Percentiles rank a stretch among this genome's conserved stretches.
These are phyloP conservation scores for Yasuhikotakia modesta DNA, from an alignment of 2,797 vertebrate species.

Conservation along the genomic window DNA sequence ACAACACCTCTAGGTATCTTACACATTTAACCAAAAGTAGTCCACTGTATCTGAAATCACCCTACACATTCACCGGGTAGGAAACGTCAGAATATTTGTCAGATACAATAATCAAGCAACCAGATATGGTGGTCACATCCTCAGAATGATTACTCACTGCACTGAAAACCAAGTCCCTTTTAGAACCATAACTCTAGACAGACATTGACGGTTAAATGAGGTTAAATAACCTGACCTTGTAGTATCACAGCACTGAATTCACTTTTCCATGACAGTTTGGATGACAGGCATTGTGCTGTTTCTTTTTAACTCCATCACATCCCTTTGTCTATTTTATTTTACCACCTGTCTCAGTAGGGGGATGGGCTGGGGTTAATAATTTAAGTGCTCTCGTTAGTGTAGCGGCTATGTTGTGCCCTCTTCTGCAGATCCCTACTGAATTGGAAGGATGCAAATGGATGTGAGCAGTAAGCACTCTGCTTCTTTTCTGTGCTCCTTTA, in stretches of 20 bases:
- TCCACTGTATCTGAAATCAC: not conserved
- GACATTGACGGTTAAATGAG: constrained; percentile 45
- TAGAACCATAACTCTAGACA: constrained; percentile 34
- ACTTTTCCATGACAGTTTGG: constrained; percentile 58
- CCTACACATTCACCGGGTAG: not conserved
- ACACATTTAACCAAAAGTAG: too few species aligned
- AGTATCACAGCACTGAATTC: constrained; percentile 65
- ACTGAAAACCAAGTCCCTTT: not conserved
- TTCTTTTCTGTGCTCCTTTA: constrained; percentile 15
- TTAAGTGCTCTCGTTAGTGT: constrained; percentile 56
- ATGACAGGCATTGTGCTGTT: constrained; percentile 62
- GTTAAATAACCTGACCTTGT: constrained; percentile 75
- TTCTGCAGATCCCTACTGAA: constrained; percentile 41
- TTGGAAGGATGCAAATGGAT: constrained; percentile 49
- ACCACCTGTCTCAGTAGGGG: constrained; percentile 53
- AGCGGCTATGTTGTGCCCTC: constrained; percentile 46
- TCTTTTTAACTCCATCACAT: constrained; percentile 47
- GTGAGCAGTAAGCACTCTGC: not conserved
- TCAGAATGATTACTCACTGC: not conserved
- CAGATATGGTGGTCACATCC: not conserved
- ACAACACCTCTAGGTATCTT: too few species aligned
- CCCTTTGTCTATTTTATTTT: constrained; percentile 57
- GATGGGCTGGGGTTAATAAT: constrained; percentile 57
- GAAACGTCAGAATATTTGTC: not conserved
- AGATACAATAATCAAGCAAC: too few species aligned